Evolutionary conservation across 2,888 invertebrate genomes (phyloP).

Genomic region (Nephrotoma appendiculata): DNA sequence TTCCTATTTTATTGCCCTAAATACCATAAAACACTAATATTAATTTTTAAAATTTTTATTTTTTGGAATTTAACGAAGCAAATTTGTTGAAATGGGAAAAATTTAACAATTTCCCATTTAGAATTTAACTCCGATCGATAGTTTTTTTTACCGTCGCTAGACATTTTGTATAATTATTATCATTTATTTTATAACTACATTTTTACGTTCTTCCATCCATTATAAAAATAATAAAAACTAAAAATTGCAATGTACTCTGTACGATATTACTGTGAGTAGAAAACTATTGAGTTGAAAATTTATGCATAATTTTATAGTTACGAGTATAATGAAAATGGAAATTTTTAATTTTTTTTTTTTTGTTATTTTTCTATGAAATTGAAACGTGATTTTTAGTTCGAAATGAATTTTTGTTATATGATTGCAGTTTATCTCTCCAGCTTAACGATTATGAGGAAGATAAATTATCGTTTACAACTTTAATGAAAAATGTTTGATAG

Average conservation of each 20-base stretch:
- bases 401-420: neutral
- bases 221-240: neutral
- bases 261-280: too few relatives aligned
- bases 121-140: neutral
- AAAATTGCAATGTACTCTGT: too few relatives aligned
- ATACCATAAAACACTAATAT: neutral
- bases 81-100: neutral
- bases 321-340: neutral
- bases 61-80: neutral
- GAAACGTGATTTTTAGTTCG: neutral
- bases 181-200: too few relatives aligned
- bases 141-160: neutral
- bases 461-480: neutral
- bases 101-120: neutral
- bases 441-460: neutral
- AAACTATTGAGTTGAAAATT: too few relatives aligned
- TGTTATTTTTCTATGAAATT: neutral
- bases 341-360: too few relatives aligned
- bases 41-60: neutral
- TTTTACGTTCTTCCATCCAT: neutral
- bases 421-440: neutral
- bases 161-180: neutral
- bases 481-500: neutral
- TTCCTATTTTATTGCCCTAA: neutral
- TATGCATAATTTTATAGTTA: neutral